phyloP scores from a whole-genome alignment of 2,888 invertebrate species.

The Orchesellides sinensis region DNA sequence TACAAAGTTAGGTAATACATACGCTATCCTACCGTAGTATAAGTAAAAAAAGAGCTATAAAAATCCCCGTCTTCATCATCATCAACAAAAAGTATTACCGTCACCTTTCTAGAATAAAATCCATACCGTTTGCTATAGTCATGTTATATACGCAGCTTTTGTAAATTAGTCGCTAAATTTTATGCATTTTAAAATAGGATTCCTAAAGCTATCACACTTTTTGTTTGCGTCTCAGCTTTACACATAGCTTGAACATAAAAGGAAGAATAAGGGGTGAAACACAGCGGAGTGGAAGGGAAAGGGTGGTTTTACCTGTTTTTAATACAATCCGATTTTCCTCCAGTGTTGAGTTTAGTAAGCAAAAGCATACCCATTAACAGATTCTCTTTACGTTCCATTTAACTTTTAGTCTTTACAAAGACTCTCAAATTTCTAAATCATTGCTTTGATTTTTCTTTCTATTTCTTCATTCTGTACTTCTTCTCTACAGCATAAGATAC shows the following conservation, averaged over 20 bases:
- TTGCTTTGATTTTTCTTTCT: constrained; percentile 25
- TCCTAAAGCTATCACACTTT: no score
- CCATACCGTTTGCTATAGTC: no score
- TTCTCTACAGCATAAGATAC: no score
- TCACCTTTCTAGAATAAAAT: no score
- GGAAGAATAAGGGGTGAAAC: constrained; percentile 26
- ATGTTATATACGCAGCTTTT: not conserved
- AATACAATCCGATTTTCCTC: not conserved
- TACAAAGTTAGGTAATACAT: no score
- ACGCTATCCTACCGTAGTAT: no score
- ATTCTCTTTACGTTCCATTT: constrained; percentile 48
- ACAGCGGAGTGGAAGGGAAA: no score
- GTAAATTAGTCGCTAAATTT: constrained; percentile 32
- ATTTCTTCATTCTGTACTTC: not conserved
- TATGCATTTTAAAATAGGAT: constrained; percentile 39
- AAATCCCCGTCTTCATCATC: no score
- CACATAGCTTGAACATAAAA: not conserved
- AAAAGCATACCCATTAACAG: constrained; percentile 43
- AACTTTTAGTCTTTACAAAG: constrained; percentile 17
- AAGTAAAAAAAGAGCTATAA: no score
- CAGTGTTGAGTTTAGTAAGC: constrained; percentile 11
- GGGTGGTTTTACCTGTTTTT: not conserved
- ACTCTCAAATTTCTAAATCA: constrained; percentile 47
- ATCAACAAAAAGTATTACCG: no score
- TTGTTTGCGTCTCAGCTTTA: not conserved